phyloP scores from a whole-genome alignment of 1,140 invertebrate genomes.

The Frieseomelitta varia region DNA sequence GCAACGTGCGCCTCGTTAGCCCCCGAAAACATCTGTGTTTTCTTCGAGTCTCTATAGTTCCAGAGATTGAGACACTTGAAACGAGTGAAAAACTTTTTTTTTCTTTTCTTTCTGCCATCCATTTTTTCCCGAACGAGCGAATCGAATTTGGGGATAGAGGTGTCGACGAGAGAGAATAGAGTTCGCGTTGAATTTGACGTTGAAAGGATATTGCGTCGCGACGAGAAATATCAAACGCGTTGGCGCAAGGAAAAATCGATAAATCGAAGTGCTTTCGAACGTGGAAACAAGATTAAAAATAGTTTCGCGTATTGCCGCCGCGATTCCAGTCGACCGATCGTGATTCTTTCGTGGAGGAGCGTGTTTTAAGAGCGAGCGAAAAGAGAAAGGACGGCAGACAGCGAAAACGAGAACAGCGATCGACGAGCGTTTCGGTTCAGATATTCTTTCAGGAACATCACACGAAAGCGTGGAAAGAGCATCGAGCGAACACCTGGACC shows the following conservation, averaged over 20 bases:
- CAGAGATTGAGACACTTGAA: slow-evolving; percentile 32
- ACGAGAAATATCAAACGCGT: not conserved
- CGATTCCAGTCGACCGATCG: too few relatives aligned
- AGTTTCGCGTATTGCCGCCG: not conserved
- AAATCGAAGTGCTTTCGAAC: slow-evolving; percentile 22
- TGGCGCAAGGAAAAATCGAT: slow-evolving; percentile 10
- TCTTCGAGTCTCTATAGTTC: not conserved
- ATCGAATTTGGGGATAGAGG: not conserved
- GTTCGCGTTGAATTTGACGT: slow-evolving; percentile 21
- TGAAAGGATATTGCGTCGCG: slow-evolving; percentile 37
- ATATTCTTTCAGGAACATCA: slow-evolving; percentile 24
- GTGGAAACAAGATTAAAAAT: slow-evolving; percentile 46
- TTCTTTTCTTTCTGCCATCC: not conserved
- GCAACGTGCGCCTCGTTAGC: slow-evolving; percentile 37
- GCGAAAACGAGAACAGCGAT: not conserved
- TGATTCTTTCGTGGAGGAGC: not conserved
- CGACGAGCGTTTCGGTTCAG: not conserved
- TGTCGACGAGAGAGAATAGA: not conserved
- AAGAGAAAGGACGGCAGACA: not conserved
- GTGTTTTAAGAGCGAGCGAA: not conserved
- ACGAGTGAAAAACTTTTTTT: too few relatives aligned
- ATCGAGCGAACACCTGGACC: slow-evolving; percentile 22
- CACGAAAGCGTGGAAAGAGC: slow-evolving; percentile 28
- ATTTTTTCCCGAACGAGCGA: slow-evolving; percentile 34
- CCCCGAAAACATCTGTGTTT: slow-evolving; percentile 18